Conservation (phyloP, 2,888 invertebrate genomes). For the Xiphydria camelus region DNA sequence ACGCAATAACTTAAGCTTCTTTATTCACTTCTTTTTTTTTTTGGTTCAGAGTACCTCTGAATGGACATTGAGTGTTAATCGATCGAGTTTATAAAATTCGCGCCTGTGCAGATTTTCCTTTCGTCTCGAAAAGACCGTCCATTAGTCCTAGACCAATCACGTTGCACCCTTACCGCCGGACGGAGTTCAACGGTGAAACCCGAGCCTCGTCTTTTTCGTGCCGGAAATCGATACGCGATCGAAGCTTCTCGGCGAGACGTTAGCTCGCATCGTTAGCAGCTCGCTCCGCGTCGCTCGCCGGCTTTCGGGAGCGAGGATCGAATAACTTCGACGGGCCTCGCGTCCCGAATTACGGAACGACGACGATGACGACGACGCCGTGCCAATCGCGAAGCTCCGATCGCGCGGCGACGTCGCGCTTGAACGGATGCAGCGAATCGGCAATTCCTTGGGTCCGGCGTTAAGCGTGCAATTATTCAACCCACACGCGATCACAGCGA, state of each 20-base stretch:
- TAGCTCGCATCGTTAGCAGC: too few relatives aligned
- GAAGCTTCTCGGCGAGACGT: too few relatives aligned
- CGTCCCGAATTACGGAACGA: too few relatives aligned
- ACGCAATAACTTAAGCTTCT: constrained; percentile 35
- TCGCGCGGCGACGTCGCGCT: too few relatives aligned
- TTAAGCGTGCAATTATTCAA: constrained; percentile 8
- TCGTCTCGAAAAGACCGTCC: too few relatives aligned
- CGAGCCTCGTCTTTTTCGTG: too few relatives aligned
- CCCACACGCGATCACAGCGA: constrained; percentile 48
- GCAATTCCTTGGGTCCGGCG: constrained; percentile 3
- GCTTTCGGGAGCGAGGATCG: background rate
- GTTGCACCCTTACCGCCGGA: background rate
- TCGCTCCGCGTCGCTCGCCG: background rate
- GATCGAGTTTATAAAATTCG: constrained; percentile 45
- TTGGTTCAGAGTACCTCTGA: constrained; percentile 42
- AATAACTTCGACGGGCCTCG: constrained; percentile 23
- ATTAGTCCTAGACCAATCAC: background rate
- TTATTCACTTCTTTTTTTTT: constrained; percentile 29
- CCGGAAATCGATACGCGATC: too few relatives aligned
- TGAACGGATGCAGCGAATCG: too few relatives aligned
- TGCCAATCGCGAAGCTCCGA: too few relatives aligned
- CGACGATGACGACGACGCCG: too few relatives aligned
- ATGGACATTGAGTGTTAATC: constrained; percentile 44
- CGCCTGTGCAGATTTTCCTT: too few relatives aligned
- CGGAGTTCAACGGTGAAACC: too few relatives aligned